Conservation (phyloP, 30 jellyfish, hydroid and myxozoan genomes). For the Aurelia aurita complex sp. Pacific region DNA sequence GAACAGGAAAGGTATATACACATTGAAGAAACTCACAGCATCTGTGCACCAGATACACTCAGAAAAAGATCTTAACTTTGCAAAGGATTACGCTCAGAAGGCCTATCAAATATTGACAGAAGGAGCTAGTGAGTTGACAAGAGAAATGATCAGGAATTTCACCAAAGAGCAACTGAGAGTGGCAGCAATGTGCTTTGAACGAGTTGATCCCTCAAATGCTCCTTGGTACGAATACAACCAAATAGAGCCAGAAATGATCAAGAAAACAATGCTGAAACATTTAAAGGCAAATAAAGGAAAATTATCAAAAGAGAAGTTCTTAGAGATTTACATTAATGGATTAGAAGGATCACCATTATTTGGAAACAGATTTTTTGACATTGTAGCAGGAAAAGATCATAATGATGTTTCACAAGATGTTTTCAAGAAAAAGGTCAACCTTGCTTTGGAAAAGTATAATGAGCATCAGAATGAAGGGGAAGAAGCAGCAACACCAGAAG, state of each 20-base stretch:
- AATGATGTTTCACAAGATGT: constrained; percentile 7
- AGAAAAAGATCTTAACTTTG: constrained; percentile 37
- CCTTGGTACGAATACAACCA: constrained; percentile 54
- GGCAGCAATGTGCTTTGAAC: constrained; percentile 57
- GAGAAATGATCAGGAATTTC: constrained; percentile 31
- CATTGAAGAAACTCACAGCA: constrained; percentile 38
- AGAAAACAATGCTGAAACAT: constrained; percentile 9
- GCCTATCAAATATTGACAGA: constrained; percentile 32
- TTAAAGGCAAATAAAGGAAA: constrained; percentile 36
- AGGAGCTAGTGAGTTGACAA: constrained; percentile 29
- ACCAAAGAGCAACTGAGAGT: constrained; percentile 49
- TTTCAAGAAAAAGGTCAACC: constrained; percentile 2
- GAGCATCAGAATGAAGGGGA: constrained; percentile 58
- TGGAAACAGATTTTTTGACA: constrained; percentile 64
- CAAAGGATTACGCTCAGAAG: constrained; percentile 25
- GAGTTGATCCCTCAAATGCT: constrained; percentile 73
- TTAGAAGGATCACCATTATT: constrained; percentile 57
- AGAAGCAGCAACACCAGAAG: constrained; percentile 68
- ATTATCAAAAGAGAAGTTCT: constrained; percentile 39
- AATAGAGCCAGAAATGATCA: constrained; percentile 32
- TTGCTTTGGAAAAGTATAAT: constrained; percentile 39
- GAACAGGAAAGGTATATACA: constrained; percentile 16
- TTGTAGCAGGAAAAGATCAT: constrained; percentile 58
- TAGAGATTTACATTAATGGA: constrained; percentile 48
- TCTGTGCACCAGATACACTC: constrained; percentile 28